Evolutionary conservation across 2,888 invertebrate species (phyloP).

Genomic region (Anoplius nigerrimus): DNA sequence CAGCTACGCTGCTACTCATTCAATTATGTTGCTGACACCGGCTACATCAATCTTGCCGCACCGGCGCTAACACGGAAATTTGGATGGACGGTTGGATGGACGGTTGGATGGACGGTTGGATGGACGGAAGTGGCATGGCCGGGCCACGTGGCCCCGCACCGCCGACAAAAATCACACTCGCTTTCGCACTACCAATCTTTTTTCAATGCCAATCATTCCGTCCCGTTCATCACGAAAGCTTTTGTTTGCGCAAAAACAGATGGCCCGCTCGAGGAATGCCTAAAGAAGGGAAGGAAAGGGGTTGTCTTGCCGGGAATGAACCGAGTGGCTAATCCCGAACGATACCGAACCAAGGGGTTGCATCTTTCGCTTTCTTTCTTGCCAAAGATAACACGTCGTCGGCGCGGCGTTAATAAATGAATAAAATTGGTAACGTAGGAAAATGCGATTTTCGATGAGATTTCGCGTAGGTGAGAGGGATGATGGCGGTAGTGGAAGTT

Average conservation of each 20-base stretch:
- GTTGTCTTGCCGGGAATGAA: not conserved
- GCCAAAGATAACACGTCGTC: no score
- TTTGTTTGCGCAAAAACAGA: constrained; percentile 27
- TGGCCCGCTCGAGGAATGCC: not conserved
- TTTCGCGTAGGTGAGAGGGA: no score
- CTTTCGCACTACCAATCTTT: no score
- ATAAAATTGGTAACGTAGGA: constrained; percentile 2
- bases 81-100: constrained; percentile 50
- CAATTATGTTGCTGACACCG: constrained; percentile 73
- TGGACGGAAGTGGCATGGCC: constrained; percentile 30
- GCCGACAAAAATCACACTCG: no score
- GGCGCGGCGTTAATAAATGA: no score
- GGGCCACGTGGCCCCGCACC: not conserved
- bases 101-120: constrained; percentile 53
- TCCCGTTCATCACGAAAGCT: not conserved
- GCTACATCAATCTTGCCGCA: constrained; percentile 67
- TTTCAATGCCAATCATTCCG: no score
- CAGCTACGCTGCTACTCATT: constrained; percentile 67
- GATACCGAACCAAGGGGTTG: no score
- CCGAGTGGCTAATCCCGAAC: not conserved
- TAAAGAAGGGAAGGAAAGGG: not conserved
- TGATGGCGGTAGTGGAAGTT: no score
- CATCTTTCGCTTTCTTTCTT: no score
- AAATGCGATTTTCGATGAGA: no score
- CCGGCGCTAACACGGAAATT: constrained; percentile 56